Evolutionary conservation across 2,888 invertebrate genomes (phyloP), one percentile per base, ranked within the genome.

Genomic region (Athetis lepigone): DNA sequence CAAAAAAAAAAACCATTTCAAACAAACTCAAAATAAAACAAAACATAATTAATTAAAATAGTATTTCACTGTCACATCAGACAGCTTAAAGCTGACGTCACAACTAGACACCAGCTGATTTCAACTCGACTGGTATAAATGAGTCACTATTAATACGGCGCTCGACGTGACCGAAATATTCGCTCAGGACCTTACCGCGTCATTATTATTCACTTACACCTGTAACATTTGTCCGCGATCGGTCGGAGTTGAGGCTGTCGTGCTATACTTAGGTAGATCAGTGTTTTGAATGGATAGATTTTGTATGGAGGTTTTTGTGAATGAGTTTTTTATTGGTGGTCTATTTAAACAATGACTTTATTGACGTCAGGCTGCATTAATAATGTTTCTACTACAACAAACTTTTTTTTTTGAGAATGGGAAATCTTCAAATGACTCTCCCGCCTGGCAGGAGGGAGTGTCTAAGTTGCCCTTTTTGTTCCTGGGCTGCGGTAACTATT

Each of bases 151-250:
- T 78, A 78, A 74, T 76, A 55, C 63, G 6, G 60, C 60, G 58
- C 66, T 51, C 73, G 67, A 62, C 79, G 78, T 79, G 77, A 71
- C 79, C 79, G 47, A 78, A 79, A 71, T 78, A 76, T 76, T 73
- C 55, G 51, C 58, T 64, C 72, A 71, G 72, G 65, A 66, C 62
- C 49, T 66, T 60, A 50, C 33, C 60, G 47, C 60, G 60, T 67
- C 66, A 76, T 78, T 78, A 79, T 74, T 68, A 79, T 78, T 78
- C 79, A 78, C 76, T 78, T 76, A 79, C 79, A 76, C 76, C 79
- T 75, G 70, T 52, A 65, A 68, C 56, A 78, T 76, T 79, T 78
- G 79, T 74, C 70, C 45, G 42, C 49, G 55, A 63, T 47, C 54
- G 50, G 52, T 27, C 33, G 19, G 46, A 39, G 37, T 13, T 59